Base-by-base conservation (phyloP, 2,797 vertebrate genomes). In the Premnoplex brunnescens region DNA sequence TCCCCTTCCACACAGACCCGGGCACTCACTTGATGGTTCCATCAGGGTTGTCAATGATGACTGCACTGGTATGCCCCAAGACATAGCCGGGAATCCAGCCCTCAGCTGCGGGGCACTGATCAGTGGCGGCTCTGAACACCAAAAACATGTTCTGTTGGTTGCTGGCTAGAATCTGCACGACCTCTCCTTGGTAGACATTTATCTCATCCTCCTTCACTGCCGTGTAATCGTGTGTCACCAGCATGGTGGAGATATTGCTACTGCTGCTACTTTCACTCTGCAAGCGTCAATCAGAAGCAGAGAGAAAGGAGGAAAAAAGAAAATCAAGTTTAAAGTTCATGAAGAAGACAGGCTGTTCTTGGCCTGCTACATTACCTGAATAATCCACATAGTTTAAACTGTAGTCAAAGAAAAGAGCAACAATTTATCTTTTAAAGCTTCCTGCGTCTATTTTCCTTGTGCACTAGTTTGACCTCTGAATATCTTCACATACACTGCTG, bases 241-340 rank as follows among this genome's bases (percentile, higher is more conserved):
- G 98, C 99, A 99, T 99, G 98, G 99, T 99, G 99, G 99, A 99
- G 98, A 99, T 98, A 98, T 98, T 99, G 98, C 99, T 99, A 98
- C 99, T 99, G 99, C 99, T 99, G 99, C 99, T 99, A 97, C 99
- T 99, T 99, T 99, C 99, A 99, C 99, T 99, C 99, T 99, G 98
- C 69, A 89, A 82, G 76, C 7, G 13, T 49, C 95, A 94, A 67
- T 58, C 59, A 74, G 85, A 89, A 82, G 95, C 92, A 89, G 63
- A 93, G 83, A 95, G 86, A 97, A 96, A 67, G 91, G 15, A 18
- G 5, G 1, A 21, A 20, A n/a, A 51, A 64, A 46, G 55, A 93
- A 26, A 88, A 85, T 28, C 13, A 34, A 46, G 26, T 93, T 96
- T 90, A 96, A 85, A 88, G 71, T 56, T 91, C 44, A 32, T 4